A percentile compares a stretch with the other conserved stretches of the same genome.
These are phyloP conservation scores for Lineus longissimus DNA, from an alignment of 1,140 invertebrate genomes.

Conservation along the genomic window DNA sequence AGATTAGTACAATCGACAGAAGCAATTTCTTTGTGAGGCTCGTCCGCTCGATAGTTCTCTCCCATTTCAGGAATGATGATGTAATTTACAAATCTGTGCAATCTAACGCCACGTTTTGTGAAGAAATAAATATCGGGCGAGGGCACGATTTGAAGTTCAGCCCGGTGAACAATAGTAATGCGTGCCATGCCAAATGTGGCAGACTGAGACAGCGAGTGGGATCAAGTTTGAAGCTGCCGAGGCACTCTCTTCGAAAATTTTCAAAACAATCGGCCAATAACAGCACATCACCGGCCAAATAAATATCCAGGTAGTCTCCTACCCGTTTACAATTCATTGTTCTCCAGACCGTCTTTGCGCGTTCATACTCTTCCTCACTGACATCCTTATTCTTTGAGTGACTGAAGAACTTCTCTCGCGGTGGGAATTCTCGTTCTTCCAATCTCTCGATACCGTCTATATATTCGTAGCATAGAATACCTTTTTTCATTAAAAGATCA, in stretches of 20 bases:
- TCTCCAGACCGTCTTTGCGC: neutral
- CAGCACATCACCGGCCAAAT: neutral
- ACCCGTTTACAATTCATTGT: neutral
- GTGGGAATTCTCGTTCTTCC: neutral
- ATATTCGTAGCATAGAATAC: neutral
- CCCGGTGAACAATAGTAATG: neutral
- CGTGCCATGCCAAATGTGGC: neutral
- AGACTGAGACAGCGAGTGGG: neutral
- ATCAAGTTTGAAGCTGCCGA: neutral
- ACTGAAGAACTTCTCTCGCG: neutral
- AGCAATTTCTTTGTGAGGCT: neutral
- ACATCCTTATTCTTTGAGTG: neutral
- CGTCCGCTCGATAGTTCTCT: neutral
- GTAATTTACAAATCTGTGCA: neutral
- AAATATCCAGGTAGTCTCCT: neutral
- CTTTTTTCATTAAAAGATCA: neutral
- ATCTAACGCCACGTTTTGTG: neutral
- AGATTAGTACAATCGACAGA: neutral
- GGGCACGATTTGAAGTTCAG: neutral
- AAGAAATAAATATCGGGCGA: neutral
- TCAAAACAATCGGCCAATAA: neutral
- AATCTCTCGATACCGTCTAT: neutral
- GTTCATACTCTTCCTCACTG: neutral
- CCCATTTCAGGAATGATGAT: neutral
- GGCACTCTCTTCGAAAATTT: neutral